Base-by-base conservation (phyloP, 1,140 invertebrate species). In the Heliconius nattereri region DNA sequence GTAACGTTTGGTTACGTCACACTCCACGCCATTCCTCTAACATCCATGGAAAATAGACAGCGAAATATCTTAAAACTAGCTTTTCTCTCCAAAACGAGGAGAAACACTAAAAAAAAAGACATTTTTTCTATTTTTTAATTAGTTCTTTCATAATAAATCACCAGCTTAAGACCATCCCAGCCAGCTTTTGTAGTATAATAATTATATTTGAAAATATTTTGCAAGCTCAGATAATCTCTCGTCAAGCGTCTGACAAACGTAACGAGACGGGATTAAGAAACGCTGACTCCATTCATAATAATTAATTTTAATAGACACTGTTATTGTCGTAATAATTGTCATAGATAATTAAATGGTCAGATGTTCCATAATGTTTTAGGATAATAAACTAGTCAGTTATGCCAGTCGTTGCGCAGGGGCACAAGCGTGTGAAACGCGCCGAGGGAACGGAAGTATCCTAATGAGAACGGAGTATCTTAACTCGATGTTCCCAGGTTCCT, bases 241-340 rank as follows among this genome's bases (percentile, higher is more conserved):
- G 52, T 29, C 57, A 49, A 19, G 52, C 71, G 60, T 40, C 78
- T 54, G 66, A 77, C 66, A 77, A 76, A 81, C 76, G 73, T 81
- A 82, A 82, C 70, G 78, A 77, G 77, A 52, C 74, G 73, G 81
- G 83, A 84, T 84, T 82, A 84, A 81, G 75, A 81, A 83, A 75
- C 78, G 84, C 83, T 76, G 80, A 85, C 76, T 83, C 60, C 76
- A 78, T 81, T 77, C 76, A 83, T 84, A 84, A 82, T 84, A 85
- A 85, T 85, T 86, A 85, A 84, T 82, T 84, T 83, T 73, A 81
- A 45, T 37, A 74, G 70, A 73, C 81, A 74, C 74, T 66, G 75
- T 79, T 76, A 66, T 73, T 52, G 70, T 72, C 66, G 57, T 73
- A 76, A 81, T 75, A 52, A 54, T n/a, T 60, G 78, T 16, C 78